A percentile compares a stretch with the other conserved stretches of the same genome.
Conservation (phyloP, 2,888 invertebrate genomes). For the Drosophila parthenogenetica region DNA sequence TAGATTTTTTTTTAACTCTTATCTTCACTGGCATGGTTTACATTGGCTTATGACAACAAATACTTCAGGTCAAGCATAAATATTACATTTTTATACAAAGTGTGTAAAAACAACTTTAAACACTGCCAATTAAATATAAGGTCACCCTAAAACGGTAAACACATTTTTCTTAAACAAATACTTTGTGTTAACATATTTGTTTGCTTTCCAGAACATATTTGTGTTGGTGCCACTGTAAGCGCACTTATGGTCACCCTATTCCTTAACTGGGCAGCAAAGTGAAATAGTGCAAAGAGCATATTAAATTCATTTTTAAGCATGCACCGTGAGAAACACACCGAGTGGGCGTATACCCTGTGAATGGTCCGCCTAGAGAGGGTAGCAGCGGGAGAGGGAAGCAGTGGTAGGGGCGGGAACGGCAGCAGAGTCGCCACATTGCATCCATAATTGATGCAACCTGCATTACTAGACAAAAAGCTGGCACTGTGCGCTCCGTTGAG, state of each 20-base stretch:
- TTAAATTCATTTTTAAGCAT: conserved; percentile 68
- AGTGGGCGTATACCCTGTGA: conserved; percentile 54
- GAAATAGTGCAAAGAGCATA: conserved; percentile 60
- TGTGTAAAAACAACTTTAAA: too few relatives aligned
- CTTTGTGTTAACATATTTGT: neutral
- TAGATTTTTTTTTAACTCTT: too few relatives aligned
- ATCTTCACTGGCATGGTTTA: too few relatives aligned
- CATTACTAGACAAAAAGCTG: conserved; percentile 68
- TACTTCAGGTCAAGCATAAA: too few relatives aligned
- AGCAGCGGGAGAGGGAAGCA: neutral
- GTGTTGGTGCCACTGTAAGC: neutral
- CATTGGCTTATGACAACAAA: too few relatives aligned
- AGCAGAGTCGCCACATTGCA: conserved; percentile 23
- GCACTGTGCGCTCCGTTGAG: conserved; percentile 20
- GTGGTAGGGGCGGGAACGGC: neutral
- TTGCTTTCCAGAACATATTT: neutral
- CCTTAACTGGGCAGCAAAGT: conserved; percentile 13
- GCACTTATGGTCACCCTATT: conserved; percentile 13
- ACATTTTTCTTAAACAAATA: neutral
- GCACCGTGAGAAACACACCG: conserved; percentile 68
- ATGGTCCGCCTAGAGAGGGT: neutral
- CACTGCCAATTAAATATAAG: neutral
- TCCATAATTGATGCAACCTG: conserved; percentile 70
- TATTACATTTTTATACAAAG: too few relatives aligned
- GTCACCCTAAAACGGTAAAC: neutral